Percentiles rank a stretch among this genome's conserved stretches.
phyloP scores from a whole-genome alignment of 2,888 invertebrate genomes.

The Harmothoe impar region DNA sequence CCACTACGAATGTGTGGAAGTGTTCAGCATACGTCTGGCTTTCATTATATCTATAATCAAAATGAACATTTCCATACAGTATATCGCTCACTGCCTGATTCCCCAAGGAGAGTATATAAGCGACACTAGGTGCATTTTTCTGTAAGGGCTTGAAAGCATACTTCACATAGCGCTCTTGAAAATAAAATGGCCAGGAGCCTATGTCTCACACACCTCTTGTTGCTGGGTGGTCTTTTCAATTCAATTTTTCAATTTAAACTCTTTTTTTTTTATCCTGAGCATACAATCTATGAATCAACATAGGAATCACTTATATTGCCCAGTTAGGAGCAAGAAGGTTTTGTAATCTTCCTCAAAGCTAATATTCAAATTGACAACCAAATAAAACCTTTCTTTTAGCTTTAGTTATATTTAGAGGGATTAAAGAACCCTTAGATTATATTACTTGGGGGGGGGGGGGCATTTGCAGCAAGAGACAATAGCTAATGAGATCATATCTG shows the following conservation, averaged over 20 bases:
- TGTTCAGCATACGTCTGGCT: background rate
- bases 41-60: slow-evolving; percentile 37
- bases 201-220: too few relatives aligned
- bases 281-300: background rate
- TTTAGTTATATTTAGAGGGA: too few relatives aligned
- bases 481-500: background rate
- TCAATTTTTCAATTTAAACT: too few relatives aligned
- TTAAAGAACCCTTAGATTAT: too few relatives aligned
- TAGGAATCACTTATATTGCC: too few relatives aligned
- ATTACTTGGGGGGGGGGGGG: background rate
- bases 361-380: background rate
- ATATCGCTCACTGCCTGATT: background rate
- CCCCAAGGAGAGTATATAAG: background rate
- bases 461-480: background rate
- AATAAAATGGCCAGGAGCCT: too few relatives aligned
- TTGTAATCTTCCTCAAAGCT: too few relatives aligned
- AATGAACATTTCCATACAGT: background rate
- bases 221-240: background rate
- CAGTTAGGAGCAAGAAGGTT: too few relatives aligned
- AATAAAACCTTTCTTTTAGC: too few relatives aligned
- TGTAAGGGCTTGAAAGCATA: background rate
- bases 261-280: background rate
- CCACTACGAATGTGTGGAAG: slow-evolving; percentile 45
- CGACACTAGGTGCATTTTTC: background rate
- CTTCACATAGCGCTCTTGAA: too few relatives aligned